Evolutionary conservation across 2,888 invertebrate species (phyloP), one percentile per base, ranked within the genome.

Genomic region (Dynastes tityus): DNA sequence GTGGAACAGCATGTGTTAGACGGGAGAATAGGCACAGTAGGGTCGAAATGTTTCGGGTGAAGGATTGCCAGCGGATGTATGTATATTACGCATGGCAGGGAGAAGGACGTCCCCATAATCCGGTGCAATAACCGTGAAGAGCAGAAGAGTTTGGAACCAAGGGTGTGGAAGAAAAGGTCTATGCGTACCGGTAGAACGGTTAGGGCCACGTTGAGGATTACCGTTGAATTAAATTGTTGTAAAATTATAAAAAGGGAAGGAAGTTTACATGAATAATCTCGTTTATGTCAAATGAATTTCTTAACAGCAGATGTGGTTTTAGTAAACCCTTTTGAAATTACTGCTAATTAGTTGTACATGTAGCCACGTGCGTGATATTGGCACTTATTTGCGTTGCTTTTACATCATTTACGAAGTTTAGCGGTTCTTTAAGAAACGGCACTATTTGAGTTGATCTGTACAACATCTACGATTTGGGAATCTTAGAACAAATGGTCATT

Each of bases 41-140:
- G 73, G 73, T 73, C 58, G 58, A 73, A 13, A 73, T 37, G 70
- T 53, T 53, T 29, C 16, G 53, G 53, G 22, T 16, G 70, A 70
- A 29, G 70, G 40, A 73, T 40, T 58, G 55, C 73, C 37, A 13
- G 45, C 37, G 58, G 58, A 61, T 29, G 58, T 61, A 55, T 37
- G 45, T 67, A 67, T 67, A 73, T 73, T 73, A 73, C 58, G 73
- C 73, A 61, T 73, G 58, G 27, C 58, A 27, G 58, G 5, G 58
- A 61, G 58, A 29, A 73, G 73, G 73, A 61, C 73, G 73, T 73
- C 58, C 73, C n/a, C 73, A 61, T 73, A 73, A 58, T 73, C 45
- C 58, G 40, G 73, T 45, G 73, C 73, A 73, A 73, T 73, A 73
- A 58, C 73, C 73, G 58, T 73, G 73, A 40, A 73, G 45, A 58